Evolutionary conservation across 2,797 vertebrate species (phyloP), one percentile per base, ranked within the genome.

Genomic region (Propithecus perrieri): DNA sequence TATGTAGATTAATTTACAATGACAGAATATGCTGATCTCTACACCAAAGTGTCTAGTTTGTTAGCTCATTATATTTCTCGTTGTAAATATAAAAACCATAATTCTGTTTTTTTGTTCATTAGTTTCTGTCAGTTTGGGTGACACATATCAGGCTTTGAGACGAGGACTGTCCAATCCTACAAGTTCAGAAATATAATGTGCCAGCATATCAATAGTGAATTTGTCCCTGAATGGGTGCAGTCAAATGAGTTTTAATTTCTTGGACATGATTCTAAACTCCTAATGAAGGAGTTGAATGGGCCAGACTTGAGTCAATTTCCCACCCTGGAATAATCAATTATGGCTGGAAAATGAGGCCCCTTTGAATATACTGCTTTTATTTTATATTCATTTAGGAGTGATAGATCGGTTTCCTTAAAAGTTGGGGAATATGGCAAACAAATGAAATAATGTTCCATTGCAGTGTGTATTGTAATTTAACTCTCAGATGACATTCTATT

Each of bases 31-130:
- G 28, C n/a, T 94, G 50, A 59, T 53, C 33, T 88, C 46, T 53
- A 71, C 0, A 55, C 28, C 18, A 53, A 71, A 81, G 28, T 74
- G 26, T 24, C 57, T 89, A 57, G 17, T 95, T 53, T 65, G 38
- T 80, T 90, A 33, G 33, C 33, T 78, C 17, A 75, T 90, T 78
- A 20, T 59, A 84, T 91, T 96, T 94, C 35, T 95, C 22, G 67
- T 28, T 91, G 7, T 90, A 91, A 88, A 85, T 72, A 24, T 91
- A 81, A 89, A 94, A 86, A 33, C 71, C 28, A 71, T n/a, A 91
- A 75, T 91, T 93, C 33, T 55, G 20, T 15, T 13, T 78, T 84
- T 78, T 41, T 67, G 75, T 30, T 92, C 26, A 53, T 78, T 85
- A 53, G 46, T 78, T 79, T 89, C 46, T 81, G n/a, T 12, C 14